These are phyloP conservation scores for Ceuthmochares aereus DNA, from an alignment of 2,113 vertebrate species.

Conservation along the genomic window DNA sequence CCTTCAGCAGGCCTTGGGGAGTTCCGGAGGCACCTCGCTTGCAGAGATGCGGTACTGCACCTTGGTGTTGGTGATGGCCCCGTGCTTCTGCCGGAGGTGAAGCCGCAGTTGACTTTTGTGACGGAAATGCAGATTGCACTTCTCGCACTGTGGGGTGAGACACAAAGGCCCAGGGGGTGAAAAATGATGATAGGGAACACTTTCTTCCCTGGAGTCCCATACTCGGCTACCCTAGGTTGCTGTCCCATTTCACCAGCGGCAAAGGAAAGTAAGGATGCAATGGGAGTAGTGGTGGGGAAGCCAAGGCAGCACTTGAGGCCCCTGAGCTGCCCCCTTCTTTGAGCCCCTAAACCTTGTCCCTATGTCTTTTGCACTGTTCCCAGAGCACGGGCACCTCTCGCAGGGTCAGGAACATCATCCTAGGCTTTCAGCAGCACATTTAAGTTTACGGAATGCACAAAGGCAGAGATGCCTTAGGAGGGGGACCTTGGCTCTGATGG, in stretches of 20 bases:
- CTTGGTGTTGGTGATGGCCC: constrained; percentile 99
- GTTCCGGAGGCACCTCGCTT: constrained; percentile 84
- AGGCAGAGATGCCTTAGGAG: neutral
- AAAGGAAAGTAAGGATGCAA: fast-evolving
- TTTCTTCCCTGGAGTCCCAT: neutral
- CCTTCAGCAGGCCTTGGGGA: constrained; percentile 90
- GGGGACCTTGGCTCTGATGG: neutral
- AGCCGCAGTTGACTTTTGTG: constrained; percentile 98
- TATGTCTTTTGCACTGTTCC: too few relatives aligned
- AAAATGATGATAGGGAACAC: neutral
- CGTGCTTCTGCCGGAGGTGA: constrained; percentile 97
- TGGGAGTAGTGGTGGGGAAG: neutral
- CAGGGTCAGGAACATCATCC: neutral
- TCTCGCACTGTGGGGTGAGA: constrained; percentile 88
- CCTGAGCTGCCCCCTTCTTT: too few relatives aligned
- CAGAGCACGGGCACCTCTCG: too few relatives aligned
- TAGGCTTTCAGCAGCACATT: neutral
- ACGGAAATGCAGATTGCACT: constrained; percentile 99
- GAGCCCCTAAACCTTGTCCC: too few relatives aligned
- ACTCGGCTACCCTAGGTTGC: neutral
- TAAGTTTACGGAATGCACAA: neutral
- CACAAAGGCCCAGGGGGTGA: neutral
- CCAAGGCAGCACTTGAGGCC: neutral
- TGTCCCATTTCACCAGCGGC: neutral
- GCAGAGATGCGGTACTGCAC: constrained; percentile 93